Conservation (phyloP, 2,888 invertebrate species). For the Mesorhabditis belari region DNA sequence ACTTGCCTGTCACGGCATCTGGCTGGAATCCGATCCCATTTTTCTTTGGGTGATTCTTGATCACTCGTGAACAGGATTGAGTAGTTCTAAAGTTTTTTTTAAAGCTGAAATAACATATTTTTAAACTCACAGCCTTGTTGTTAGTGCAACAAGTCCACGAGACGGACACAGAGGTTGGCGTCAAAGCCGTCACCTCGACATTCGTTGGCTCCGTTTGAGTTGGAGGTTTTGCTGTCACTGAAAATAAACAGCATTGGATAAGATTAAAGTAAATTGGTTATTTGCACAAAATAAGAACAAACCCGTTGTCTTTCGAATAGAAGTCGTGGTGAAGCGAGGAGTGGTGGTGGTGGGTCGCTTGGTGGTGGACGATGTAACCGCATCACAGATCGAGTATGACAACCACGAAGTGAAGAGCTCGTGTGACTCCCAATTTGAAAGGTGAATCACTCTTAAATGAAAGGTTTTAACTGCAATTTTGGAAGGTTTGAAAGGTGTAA, state of each 20-base stretch:
- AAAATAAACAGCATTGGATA: neutral
- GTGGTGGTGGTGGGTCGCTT: slow-evolving; percentile 21
- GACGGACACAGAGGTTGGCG: slow-evolving; percentile 38
- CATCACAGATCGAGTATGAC: slow-evolving; percentile 41
- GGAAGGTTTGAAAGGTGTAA: neutral
- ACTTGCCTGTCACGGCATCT: slow-evolving; percentile 41
- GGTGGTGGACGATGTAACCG: slow-evolving; percentile 26
- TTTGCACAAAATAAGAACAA: neutral
- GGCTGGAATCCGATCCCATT: slow-evolving; percentile 33
- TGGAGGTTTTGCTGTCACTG: slow-evolving; percentile 1
- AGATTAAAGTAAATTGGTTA: neutral
- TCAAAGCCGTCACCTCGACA: slow-evolving; percentile 37
- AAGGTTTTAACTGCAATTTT: neutral
- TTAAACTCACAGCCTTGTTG: slow-evolving; percentile 34
- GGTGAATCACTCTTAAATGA: slow-evolving; percentile 41
- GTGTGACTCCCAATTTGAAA: slow-evolving; percentile 40
- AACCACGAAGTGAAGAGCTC: slow-evolving; percentile 45
- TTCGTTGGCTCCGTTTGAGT: slow-evolving; percentile 31
- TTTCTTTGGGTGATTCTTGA: slow-evolving; percentile 24
- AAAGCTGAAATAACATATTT: neutral
- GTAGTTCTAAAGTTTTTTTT: slow-evolving; percentile 33
- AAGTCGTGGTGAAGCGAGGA: slow-evolving; percentile 12
- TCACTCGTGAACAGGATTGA: slow-evolving; percentile 43
- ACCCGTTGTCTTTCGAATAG: neutral
- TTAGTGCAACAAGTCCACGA: slow-evolving; percentile 50